phyloP scores from a whole-genome alignment of 2,888 invertebrate genomes.

The Melanargia galathea region DNA sequence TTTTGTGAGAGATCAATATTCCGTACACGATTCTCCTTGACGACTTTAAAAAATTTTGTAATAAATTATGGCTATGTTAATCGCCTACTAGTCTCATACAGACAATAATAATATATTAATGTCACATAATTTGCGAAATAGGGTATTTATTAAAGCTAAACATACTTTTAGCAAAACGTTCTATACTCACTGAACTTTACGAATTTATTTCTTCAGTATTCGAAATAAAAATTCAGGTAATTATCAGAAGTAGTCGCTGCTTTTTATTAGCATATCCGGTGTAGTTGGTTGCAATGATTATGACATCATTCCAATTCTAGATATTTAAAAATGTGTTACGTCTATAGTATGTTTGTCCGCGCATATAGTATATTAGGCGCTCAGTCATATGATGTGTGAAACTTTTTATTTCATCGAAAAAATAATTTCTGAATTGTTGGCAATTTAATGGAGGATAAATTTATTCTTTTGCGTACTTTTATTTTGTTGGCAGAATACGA shows the following conservation, averaged over 20 bases:
- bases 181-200: too few relatives aligned
- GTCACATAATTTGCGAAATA: conserved; percentile 69
- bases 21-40: conserved; percentile 16
- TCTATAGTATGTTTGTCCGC: too few relatives aligned
- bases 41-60: conserved; percentile 40
- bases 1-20: conserved; percentile 24
- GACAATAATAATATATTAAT: conserved; percentile 66
- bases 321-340: too few relatives aligned
- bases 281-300: too few relatives aligned
- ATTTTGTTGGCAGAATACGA: conserved; percentile 38
- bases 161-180: background rate
- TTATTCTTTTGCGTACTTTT: conserved; percentile 43
- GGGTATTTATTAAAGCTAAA: conserved; percentile 42
- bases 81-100: conserved; percentile 55
- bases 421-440: conserved; percentile 59
- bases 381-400: background rate
- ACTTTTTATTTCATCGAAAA: conserved; percentile 61
- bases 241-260: too few relatives aligned
- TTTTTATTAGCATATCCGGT: too few relatives aligned
- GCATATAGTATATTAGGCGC: background rate
- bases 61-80: conserved; percentile 60
- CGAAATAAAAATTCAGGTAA: too few relatives aligned
- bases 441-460: conserved; percentile 59
- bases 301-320: too few relatives aligned
- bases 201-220: too few relatives aligned